Evolutionary conservation across 2,113 vertebrate species (phyloP).

Genomic region (Phainopepla nitens): DNA sequence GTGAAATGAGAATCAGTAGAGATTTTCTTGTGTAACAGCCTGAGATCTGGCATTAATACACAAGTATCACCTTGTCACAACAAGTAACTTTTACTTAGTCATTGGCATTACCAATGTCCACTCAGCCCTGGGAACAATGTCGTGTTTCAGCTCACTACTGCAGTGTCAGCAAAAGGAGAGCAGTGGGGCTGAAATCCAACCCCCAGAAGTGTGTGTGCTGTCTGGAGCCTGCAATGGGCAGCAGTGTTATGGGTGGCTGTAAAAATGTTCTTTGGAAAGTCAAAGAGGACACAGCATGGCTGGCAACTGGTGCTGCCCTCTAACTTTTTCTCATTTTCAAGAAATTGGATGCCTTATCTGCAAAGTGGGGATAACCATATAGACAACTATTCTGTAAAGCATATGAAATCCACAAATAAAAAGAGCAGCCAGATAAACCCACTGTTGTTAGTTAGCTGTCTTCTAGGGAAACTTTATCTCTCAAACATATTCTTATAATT

Average conservation of each 20-base stretch:
- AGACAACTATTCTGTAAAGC: not conserved
- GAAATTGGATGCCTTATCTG: not conserved
- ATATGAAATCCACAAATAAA: not conserved
- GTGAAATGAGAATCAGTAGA: not conserved
- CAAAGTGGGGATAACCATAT: not conserved
- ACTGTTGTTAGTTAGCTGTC: not conserved
- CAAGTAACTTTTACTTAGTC: constrained; percentile 11
- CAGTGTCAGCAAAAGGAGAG: not conserved
- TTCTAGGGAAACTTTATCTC: not conserved
- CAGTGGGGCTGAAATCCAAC: not conserved
- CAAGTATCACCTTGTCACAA: not conserved
- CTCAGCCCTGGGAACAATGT: not conserved
- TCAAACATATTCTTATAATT: not conserved
- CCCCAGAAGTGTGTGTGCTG: rapidly evolving
- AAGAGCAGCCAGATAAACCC: not conserved
- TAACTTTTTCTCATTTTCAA: not conserved
- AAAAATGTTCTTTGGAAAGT: not conserved
- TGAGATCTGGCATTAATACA: not conserved
- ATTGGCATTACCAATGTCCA: not conserved
- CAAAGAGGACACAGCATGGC: not conserved
- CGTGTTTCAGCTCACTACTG: not conserved
- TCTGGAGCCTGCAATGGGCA: not conserved
- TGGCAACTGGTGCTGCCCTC: not conserved
- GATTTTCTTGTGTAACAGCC: not conserved
- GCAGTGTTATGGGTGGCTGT: not conserved